Percentiles rank a stretch among this genome's conserved stretches.
Evolutionary conservation across 2,113 vertebrate genomes (phyloP).

Genomic region (Okapia johnstoni): DNA sequence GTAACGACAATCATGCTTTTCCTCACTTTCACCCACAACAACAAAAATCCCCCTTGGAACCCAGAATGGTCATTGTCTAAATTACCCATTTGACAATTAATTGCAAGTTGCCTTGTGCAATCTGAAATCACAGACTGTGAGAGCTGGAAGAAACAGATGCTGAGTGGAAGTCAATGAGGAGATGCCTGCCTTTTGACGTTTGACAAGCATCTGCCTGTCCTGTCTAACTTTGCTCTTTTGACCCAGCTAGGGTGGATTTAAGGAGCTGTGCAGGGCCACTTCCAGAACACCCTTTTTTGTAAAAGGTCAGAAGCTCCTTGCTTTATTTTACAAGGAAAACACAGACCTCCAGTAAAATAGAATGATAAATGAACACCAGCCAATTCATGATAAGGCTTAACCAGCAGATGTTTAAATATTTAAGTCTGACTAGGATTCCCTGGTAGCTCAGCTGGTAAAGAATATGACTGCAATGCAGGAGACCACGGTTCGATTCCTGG

Average conservation of each 20-base stretch:
- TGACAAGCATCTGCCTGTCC: background rate
- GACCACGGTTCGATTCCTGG: too few relatives aligned
- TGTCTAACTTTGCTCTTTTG: background rate
- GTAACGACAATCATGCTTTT: background rate
- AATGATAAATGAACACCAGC: background rate
- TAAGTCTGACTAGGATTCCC: too few relatives aligned
- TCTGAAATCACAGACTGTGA: background rate
- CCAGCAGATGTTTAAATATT: too few relatives aligned
- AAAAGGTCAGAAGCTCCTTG: background rate
- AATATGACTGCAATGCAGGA: too few relatives aligned
- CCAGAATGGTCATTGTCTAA: background rate
- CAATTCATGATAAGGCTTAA: too few relatives aligned
- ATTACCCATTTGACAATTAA: conserved; percentile 1
- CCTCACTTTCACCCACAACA: background rate
- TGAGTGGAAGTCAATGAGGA: background rate
- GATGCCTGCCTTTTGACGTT: background rate
- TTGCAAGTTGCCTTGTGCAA: background rate
- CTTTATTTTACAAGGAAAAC: background rate
- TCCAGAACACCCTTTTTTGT: background rate
- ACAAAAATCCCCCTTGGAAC: background rate
- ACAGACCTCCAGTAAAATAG: background rate
- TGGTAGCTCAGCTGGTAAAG: too few relatives aligned
- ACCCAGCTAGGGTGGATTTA: background rate
- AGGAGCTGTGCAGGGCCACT: background rate
- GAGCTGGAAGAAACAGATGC: background rate